Base-by-base conservation (phyloP, 2,113 vertebrate species). In the Bagarius yarrelli region DNA sequence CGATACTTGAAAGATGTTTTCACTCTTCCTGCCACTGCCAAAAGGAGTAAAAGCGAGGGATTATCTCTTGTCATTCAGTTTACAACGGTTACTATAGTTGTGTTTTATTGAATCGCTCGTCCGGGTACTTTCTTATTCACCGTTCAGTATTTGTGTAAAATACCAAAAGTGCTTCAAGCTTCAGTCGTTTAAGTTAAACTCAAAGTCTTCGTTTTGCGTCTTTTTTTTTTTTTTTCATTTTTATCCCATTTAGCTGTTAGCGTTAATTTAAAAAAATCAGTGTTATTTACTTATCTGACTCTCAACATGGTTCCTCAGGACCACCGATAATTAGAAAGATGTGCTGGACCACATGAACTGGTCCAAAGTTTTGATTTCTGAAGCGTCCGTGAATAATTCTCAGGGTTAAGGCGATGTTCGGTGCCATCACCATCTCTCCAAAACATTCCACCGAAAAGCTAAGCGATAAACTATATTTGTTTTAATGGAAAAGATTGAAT, bases 81-180 rank as follows among this genome's bases (percentile, higher is more conserved):
- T 77, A 52, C 19, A 6, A 59, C 21, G 19, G 50, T 36, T 12
- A 16, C 15, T 55, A 70, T n/a, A 25, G 21, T 47, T 50, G 34
- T 71, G 47, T 71, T 30, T n/a, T 61, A 57, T 60, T 60, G 18
- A n/a, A 18, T 71, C 78, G 13, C 70, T 72, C 70, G 9, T 55
- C 50, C 53, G 47, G 47, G 47, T 55, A 19, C 27, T 16, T 70
- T 60, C 32, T 57, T 40, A n/a, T n/a, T n/a, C 32, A 14, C 32
- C 36, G 56, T 69, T 79, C 64, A 44, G 76, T 75, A 47, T 79
- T 59, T 57, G 36, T 75, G 55, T 52, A 36, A 79, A 70, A 81
- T 73, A 44, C 83, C 83, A 64, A 50, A 85, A 85, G 84, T 85
- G 80, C 80, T 85, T 82, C 56, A 18, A 72, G 64, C 70, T 76